phyloP scores from a whole-genome alignment of 2,797 vertebrate genomes.

The Paratrypauchen microcephalus region DNA sequence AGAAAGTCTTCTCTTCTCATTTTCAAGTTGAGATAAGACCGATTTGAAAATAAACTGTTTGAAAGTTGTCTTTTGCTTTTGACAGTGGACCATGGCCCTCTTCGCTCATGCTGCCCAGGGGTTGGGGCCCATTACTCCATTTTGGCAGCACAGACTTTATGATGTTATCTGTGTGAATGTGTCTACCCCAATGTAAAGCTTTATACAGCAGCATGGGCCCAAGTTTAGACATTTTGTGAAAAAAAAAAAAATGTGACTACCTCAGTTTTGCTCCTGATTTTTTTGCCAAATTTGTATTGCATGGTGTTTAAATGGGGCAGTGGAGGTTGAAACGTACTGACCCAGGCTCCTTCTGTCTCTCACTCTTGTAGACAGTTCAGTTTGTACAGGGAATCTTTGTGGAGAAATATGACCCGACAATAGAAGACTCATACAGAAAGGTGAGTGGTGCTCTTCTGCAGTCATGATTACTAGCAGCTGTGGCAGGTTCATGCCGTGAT shows the following conservation, averaged over 20 bases:
- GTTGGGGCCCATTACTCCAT: constrained; percentile 45
- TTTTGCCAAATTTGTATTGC: not conserved
- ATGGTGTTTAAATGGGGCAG: not conserved
- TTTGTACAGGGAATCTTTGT: constrained; percentile 99
- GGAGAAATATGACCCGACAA: constrained; percentile 99
- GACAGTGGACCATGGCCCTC: constrained; percentile 1
- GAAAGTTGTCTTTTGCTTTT: not conserved
- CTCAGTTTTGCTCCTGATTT: not conserved
- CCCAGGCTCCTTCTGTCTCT: constrained; percentile 27
- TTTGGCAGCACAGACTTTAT: constrained; percentile 37
- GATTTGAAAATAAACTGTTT: not conserved
- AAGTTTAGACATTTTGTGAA: not conserved
- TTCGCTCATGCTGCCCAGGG: constrained; percentile 42
- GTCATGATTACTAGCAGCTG: constrained; percentile 58
- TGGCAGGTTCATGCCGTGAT: constrained; percentile 10
- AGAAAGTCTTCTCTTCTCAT: not conserved
- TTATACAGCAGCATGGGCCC: constrained; percentile 9
- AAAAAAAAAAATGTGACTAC: not conserved
- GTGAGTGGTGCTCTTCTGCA: constrained; percentile 55
- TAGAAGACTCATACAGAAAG: constrained; percentile 99
- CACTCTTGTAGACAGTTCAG: constrained; percentile 89
- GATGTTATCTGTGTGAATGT: constrained; percentile 46
- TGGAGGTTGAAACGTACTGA: constrained; percentile 34
- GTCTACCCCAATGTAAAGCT: constrained; percentile 25
- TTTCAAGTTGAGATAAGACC: not conserved